A percentile compares a stretch with the other conserved stretches of the same genome.
Evolutionary conservation across 1,140 invertebrate species (phyloP).

Genomic region (Drosophila nasuta): DNA sequence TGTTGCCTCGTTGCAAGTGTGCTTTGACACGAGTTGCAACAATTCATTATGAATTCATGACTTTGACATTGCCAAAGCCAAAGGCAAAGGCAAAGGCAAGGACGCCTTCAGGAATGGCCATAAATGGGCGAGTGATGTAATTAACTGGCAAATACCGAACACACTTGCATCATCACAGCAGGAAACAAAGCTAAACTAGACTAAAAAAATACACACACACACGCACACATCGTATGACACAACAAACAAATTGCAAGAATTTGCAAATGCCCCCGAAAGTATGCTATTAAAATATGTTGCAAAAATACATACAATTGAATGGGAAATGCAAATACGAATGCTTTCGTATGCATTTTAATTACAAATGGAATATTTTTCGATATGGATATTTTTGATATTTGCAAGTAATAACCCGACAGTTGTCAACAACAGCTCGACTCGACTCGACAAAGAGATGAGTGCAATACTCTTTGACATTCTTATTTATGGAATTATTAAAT

Average conservation of each 20-base stretch:
- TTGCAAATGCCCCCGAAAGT: constrained; percentile 15
- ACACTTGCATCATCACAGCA: too few species aligned
- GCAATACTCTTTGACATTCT: too few species aligned
- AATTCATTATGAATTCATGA: constrained; percentile 58
- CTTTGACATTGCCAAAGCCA: constrained; percentile 28
- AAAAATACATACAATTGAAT: background rate
- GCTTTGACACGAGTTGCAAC: background rate
- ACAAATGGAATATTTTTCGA: too few species aligned
- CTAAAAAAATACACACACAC: too few species aligned
- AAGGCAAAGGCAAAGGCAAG: constrained; percentile 6
- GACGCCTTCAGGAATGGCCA: background rate
- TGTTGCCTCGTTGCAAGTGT: background rate
- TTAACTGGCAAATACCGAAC: background rate
- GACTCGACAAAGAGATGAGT: too few species aligned
- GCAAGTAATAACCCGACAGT: too few species aligned
- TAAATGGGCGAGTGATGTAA: constrained; percentile 22
- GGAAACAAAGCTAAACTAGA: too few species aligned
- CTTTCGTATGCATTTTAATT: background rate
- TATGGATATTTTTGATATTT: too few species aligned
- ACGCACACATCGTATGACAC: too few species aligned
- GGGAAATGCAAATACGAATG: background rate
- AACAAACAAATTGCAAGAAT: background rate
- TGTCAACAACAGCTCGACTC: too few species aligned
- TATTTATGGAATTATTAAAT: too few species aligned
- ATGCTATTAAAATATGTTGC: constrained; percentile 2